A percentile compares a stretch with the other conserved stretches of the same genome.
phyloP scores from a whole-genome alignment of 2,797 vertebrate genomes.

The Pantherophis vulpinus region DNA sequence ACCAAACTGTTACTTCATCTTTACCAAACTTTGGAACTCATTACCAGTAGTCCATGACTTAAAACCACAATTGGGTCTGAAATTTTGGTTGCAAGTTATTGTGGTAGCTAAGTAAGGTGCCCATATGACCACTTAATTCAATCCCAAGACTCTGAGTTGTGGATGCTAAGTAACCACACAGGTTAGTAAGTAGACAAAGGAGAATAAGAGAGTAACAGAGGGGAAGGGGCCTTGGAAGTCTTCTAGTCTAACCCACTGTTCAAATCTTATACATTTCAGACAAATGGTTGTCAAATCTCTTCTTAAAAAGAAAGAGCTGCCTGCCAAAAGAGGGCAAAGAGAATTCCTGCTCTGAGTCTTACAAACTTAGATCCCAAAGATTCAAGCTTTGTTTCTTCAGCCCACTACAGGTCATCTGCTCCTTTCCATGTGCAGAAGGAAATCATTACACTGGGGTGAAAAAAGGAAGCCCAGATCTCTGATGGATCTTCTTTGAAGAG shows the following conservation, averaged over 20 bases:
- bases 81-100: neutral
- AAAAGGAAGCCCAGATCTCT: neutral
- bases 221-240: neutral
- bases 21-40: neutral
- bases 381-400: neutral
- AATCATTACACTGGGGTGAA: neutral
- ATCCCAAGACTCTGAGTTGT: neutral
- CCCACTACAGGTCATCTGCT: neutral
- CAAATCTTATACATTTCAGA: neutral
- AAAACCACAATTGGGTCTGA: neutral
- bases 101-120: neutral
- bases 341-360: neutral
- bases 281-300: neutral
- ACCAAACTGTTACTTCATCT: neutral
- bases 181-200: neutral
- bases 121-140: neutral
- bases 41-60: neutral
- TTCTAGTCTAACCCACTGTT: neutral
- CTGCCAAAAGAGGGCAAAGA: neutral
- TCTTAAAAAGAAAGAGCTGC: neutral
- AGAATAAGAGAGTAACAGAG: neutral
- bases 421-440: neutral
- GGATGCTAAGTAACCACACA: neutral
- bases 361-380: neutral
- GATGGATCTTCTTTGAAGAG: neutral